These are phyloP conservation scores for Parelbella ahira DNA, from an alignment of 2,888 invertebrate species.

Conservation along the genomic window DNA sequence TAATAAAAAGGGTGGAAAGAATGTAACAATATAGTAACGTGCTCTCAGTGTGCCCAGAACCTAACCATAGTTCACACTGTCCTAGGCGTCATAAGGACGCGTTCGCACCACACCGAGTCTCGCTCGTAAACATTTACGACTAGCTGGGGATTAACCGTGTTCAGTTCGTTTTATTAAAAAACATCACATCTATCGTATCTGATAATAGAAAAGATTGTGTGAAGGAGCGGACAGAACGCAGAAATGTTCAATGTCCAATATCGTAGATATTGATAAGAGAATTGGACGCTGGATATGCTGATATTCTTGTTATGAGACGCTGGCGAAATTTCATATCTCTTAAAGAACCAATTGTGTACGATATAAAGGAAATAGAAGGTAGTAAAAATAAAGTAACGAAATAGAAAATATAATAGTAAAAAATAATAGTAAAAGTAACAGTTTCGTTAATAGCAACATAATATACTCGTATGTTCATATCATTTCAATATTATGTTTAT, in stretches of 20 bases:
- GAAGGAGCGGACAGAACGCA: slow-evolving; percentile 1
- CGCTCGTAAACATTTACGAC: slow-evolving; percentile 76
- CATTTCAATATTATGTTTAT: too few species aligned
- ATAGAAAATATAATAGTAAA: too few species aligned
- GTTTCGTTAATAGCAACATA: too few species aligned
- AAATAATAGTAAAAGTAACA: too few species aligned
- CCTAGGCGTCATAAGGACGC: slow-evolving; percentile 70
- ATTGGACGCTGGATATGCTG: neutral
- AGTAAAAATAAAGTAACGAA: too few species aligned
- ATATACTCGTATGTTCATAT: too few species aligned
- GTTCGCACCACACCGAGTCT: slow-evolving; percentile 66
- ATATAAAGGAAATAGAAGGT: too few species aligned
- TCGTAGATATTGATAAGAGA: neutral
- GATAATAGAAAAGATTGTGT: slow-evolving; percentile 26
- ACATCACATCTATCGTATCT: slow-evolving; percentile 46
- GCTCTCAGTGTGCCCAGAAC: slow-evolving; percentile 37
- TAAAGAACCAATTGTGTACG: too few species aligned
- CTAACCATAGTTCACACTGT: slow-evolving; percentile 52
- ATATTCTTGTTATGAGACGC: too few species aligned
- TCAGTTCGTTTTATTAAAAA: slow-evolving; percentile 68
- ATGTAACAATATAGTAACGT: neutral
- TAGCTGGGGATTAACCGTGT: slow-evolving; percentile 62
- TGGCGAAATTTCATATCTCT: too few species aligned
- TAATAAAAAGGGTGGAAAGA: too few species aligned
- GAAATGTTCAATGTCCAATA: neutral